Percentiles rank a stretch among this genome's conserved stretches.
Evolutionary conservation across 2,888 invertebrate genomes (phyloP).

Genomic region (Megamerina dolium): DNA sequence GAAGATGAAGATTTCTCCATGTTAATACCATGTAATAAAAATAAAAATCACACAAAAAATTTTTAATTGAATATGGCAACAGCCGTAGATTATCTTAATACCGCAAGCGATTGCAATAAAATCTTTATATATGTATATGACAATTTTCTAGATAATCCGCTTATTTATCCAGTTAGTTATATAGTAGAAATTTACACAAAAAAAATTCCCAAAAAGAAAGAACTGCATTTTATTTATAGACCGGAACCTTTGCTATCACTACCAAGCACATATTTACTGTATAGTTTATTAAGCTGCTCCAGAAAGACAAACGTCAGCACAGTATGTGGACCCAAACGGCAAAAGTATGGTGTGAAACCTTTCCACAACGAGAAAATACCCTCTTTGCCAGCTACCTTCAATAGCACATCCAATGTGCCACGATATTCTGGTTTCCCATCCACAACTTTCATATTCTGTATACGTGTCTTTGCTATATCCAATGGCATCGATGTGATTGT

Average conservation of each 20-base stretch:
- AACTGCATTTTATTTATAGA: too few relatives aligned
- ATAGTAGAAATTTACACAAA: too few relatives aligned
- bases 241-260: constrained; percentile 29
- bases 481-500: constrained; percentile 98
- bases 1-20: too few relatives aligned
- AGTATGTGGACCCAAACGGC: constrained; percentile 94
- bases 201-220: too few relatives aligned
- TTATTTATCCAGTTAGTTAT: too few relatives aligned
- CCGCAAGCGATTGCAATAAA: too few relatives aligned
- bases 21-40: too few relatives aligned
- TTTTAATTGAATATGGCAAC: too few relatives aligned
- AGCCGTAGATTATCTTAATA: too few relatives aligned
- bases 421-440: constrained; percentile 87
- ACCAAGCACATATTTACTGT: constrained; percentile 49
- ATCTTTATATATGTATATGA: too few relatives aligned
- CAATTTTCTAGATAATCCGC: too few relatives aligned
- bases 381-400: constrained; percentile 74
- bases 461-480: constrained; percentile 97
- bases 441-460: constrained; percentile 88
- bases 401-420: constrained; percentile 74
- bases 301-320: constrained; percentile 96
- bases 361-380: constrained; percentile 95
- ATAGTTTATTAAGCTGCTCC: constrained; percentile 85
- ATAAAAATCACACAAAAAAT: too few relatives aligned
- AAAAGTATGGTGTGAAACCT: constrained; percentile 96